Percentiles rank a stretch among this genome's conserved stretches.
Conservation (phyloP, 2,888 invertebrate genomes). For the Folsomia manolachei region DNA sequence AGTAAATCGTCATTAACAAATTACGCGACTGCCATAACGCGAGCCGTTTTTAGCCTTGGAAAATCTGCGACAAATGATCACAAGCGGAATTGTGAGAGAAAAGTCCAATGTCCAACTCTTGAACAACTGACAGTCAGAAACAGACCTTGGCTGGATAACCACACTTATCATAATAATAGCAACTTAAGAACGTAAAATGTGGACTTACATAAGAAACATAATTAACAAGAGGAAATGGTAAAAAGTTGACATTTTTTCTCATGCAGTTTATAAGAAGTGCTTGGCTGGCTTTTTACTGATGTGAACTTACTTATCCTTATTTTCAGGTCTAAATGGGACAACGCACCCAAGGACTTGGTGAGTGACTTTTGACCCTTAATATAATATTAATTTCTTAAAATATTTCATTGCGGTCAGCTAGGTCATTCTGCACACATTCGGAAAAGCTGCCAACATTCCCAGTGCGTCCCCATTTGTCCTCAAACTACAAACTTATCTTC, state of each 20-base stretch:
- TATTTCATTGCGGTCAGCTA: no score
- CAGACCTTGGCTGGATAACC: no score
- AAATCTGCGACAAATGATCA: no score
- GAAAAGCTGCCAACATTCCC: neutral
- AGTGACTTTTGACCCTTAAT: conserved; percentile 26
- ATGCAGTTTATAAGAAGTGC: no score
- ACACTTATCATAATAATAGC: no score
- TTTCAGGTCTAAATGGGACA: conserved; percentile 30
- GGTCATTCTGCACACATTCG: conserved; percentile 14
- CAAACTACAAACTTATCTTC: conserved; percentile 32
- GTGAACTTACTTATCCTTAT: neutral
- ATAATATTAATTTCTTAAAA: no score
- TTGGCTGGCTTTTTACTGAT: neutral
- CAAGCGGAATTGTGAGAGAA: no score
- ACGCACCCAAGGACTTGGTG: conserved; percentile 33
- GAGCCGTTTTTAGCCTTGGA: no score
- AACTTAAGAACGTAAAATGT: neutral
- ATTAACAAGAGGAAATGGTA: conserved; percentile 3
- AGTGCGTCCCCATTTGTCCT: conserved; percentile 30
- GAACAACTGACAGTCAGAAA: no score
- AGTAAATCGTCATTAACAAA: no score
- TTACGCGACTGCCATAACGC: no score
- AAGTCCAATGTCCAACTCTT: no score
- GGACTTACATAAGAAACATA: neutral
- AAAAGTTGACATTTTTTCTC: neutral